Conservation (phyloP, 2,113 vertebrate genomes). For the Nyctereutes procyonoides region DNA sequence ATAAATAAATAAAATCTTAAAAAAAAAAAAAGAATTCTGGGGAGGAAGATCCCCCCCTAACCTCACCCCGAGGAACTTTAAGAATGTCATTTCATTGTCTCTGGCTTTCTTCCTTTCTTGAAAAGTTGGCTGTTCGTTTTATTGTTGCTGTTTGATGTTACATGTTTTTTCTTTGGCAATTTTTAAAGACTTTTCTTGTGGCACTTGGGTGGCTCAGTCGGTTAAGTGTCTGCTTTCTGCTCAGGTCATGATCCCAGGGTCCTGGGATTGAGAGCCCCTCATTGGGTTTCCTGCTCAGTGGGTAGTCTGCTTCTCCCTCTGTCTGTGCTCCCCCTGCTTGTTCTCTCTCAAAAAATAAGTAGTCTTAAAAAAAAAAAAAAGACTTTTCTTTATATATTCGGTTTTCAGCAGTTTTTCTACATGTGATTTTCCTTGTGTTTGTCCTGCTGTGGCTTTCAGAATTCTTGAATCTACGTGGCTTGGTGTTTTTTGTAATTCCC, state of each 20-base stretch:
- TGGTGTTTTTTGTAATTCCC: conserved; percentile 22
- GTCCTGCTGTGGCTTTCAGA: neutral
- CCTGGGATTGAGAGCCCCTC: neutral
- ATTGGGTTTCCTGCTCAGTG: neutral
- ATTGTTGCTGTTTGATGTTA: conserved; percentile 17
- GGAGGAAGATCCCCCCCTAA: neutral
- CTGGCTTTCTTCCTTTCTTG: neutral
- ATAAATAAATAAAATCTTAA: too few species aligned
- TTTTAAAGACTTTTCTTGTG: neutral
- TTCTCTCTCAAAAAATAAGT: neutral
- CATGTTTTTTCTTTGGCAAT: neutral
- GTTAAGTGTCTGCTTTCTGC: neutral
- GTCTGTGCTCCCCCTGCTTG: neutral
- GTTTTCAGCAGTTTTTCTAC: neutral
- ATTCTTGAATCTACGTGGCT: neutral
- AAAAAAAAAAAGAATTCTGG: too few species aligned
- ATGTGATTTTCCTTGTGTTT: neutral
- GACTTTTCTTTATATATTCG: neutral
- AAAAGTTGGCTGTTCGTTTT: neutral
- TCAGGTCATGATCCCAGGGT: neutral
- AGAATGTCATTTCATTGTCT: neutral
- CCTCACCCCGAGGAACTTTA: neutral
- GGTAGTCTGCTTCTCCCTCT: neutral
- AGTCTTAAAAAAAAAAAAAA: neutral
- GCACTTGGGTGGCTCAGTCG: neutral